A percentile compares a stretch with the other conserved stretches of the same genome.
Conservation (phyloP, 2,113 vertebrate genomes). For the Illadopsis cleaveri region DNA sequence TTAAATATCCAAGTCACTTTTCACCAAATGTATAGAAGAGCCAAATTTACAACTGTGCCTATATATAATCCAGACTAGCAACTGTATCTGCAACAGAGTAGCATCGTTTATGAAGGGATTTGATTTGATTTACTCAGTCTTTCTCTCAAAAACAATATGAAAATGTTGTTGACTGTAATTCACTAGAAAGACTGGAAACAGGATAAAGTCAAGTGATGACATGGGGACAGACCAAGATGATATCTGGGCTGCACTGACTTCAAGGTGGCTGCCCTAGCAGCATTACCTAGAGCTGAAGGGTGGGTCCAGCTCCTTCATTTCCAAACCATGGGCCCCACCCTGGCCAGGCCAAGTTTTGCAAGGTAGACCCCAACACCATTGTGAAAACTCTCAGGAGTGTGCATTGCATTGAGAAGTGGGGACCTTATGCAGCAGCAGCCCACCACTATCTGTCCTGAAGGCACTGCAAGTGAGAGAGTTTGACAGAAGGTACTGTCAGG, state of each 20-base stretch:
- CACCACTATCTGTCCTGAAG: background rate
- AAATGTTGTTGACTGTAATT: background rate
- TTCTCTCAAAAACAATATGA: background rate
- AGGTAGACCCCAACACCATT: background rate
- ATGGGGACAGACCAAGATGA: background rate
- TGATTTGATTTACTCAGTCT: background rate
- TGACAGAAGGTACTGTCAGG: background rate
- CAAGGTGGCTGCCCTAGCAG: background rate
- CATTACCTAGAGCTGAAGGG: background rate
- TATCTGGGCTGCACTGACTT: accelerated
- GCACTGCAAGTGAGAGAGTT: background rate
- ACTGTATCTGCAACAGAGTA: background rate
- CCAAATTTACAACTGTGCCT: background rate
- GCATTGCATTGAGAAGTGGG: background rate
- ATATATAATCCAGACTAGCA: background rate
- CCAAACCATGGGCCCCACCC: background rate
- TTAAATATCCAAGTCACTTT: constrained; percentile 43
- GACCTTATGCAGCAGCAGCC: background rate
- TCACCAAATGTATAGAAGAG: background rate
- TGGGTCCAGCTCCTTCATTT: background rate
- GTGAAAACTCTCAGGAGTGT: background rate
- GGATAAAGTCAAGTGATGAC: background rate
- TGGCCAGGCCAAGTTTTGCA: background rate
- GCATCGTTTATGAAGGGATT: background rate
- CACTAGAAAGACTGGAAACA: background rate